Base-by-base conservation (phyloP, 2,888 invertebrate genomes). In the Tolmerus cingulatus region DNA sequence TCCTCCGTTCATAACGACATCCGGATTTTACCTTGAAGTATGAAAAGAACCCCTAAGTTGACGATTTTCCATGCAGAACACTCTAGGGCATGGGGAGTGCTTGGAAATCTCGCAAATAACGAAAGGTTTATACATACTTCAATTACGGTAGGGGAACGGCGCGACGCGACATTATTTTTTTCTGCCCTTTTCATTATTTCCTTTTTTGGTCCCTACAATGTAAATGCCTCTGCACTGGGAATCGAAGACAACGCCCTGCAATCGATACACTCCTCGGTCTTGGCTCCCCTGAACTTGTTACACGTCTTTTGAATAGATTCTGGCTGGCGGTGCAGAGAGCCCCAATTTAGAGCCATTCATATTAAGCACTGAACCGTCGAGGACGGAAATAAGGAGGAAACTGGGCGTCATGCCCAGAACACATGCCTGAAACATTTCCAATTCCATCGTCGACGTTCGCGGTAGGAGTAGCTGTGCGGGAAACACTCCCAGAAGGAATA, bases 241-340 rank as follows among this genome's bases (percentile, higher is more conserved):
- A 77, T 77, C 30, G 77, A 77, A 77, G 77, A 40, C 77, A 77
- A 77, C 77, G 77, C 77, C 77, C 77, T 77, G 40, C 77, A 77
- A 77, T 77, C 77, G 77, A 77, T 77, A 40, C 66, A 66, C 27
- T 66, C 27, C 66, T 66, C 66, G 66, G 66, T 66, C 66, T 66
- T 66, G 66, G 66, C 66, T 66, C 66, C 66, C 66, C 66, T 27
- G 66, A 23, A 66, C 66, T 66, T 66, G 66, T 66, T 66, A 66
- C 66, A 66, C 66, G 66, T 66, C 66, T 19, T 66, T 66, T 66
- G 66, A 66, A 66, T 66, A 66, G 66, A 66, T 23, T 66, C 66
- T 66, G 27, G 66, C 23, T 66, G 19, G 51, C 14, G 66, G 66
- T 66, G 66, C 66, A 66, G 66, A 66, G 66, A 66, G 66, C 66